Evolutionary conservation across 2,888 invertebrate species (phyloP).

Genomic region (Eudasyphora cyanicolor): DNA sequence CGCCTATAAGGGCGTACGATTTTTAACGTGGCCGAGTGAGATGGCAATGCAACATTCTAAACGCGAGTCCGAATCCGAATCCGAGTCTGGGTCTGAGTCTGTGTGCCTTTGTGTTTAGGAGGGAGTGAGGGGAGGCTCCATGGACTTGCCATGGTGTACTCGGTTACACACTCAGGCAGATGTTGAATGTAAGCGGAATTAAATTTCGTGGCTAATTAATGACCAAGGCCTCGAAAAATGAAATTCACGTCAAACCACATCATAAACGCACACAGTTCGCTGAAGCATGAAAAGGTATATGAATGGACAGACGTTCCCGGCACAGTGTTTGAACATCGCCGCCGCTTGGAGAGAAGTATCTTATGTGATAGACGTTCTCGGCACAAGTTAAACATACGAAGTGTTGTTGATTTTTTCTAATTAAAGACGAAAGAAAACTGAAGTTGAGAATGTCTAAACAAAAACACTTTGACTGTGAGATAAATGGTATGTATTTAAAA

Average conservation of each 20-base stretch:
- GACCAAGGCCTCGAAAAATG: conserved; percentile 58
- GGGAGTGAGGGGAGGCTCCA: no score
- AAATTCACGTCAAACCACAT: conserved; percentile 42
- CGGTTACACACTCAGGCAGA: background rate
- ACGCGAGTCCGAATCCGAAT: background rate
- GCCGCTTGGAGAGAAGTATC: no score
- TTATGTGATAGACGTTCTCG: no score
- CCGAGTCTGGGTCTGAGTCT: background rate
- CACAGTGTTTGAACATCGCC: background rate
- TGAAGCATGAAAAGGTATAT: conserved; percentile 1
- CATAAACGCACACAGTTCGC: conserved; percentile 13
- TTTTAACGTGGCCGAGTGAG: conserved; percentile 8
- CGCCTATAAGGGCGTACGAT: conserved; percentile 1
- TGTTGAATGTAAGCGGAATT: conserved; percentile 62
- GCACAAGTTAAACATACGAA: no score
- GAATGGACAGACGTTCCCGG: background rate
- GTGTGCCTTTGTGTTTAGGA: background rate
- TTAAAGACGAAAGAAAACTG: no score
- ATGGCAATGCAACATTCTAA: background rate
- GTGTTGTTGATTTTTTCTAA: no score
- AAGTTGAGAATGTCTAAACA: no score
- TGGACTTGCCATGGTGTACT: background rate
- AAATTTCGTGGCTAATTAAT: conserved; percentile 68
- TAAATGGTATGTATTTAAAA: no score
- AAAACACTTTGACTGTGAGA: no score